phyloP scores from a whole-genome alignment of 2,888 invertebrate genomes.

The Nemotelus nigrinus region DNA sequence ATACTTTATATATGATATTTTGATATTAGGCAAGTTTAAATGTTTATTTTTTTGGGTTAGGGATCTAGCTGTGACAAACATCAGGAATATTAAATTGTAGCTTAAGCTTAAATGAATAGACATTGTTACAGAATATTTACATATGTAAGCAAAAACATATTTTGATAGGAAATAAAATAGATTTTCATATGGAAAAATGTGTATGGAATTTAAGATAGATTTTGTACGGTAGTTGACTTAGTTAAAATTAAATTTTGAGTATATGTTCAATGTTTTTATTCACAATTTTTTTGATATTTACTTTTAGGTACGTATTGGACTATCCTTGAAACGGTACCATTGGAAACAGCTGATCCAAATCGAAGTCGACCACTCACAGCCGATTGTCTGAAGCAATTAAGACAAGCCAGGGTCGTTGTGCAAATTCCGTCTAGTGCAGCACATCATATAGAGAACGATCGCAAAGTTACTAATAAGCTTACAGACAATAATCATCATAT shows the following conservation, averaged over 20 bases:
- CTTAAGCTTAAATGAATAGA: no score
- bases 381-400: conserved; percentile 30
- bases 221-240: no score
- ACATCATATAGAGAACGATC: conserved; percentile 34
- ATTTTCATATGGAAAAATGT: conserved; percentile 7
- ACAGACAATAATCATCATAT: conserved; percentile 24
- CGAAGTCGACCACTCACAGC: not conserved
- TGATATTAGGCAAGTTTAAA: no score
- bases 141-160: not conserved
- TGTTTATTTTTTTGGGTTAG: no score
- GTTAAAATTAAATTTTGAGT: no score
- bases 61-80: no score
- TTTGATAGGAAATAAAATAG: conserved; percentile 5
- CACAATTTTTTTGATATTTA: not conserved
- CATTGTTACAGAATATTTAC: no score
- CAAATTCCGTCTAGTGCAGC: conserved; percentile 45
- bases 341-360: conserved; percentile 38
- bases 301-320: conserved; percentile 60
- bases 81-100: no score
- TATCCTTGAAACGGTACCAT: conserved; percentile 62
- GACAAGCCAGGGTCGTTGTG: conserved; percentile 46
- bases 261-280: no score
- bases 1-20: no score
- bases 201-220: conserved; percentile 3
- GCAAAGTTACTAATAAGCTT: conserved; percentile 7